phyloP scores from a whole-genome alignment of 2,797 vertebrate genomes.

The Melanotaenia trifasciata region DNA sequence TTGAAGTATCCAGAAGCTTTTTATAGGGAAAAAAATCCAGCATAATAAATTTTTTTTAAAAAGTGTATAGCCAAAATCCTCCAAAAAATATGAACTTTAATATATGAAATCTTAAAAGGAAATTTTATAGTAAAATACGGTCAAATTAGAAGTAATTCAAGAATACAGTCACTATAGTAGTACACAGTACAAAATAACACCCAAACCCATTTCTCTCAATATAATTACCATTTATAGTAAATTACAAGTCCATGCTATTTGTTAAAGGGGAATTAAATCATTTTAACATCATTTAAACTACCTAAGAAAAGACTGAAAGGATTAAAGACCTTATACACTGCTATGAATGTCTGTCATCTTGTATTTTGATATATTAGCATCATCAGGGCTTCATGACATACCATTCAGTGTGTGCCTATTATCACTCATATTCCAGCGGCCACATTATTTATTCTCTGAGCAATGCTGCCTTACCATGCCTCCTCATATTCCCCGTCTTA shows the following conservation, averaged over 20 bases:
- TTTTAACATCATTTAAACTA: not conserved
- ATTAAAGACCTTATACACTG: not conserved
- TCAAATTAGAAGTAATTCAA: not conserved
- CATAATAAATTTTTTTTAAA: no score
- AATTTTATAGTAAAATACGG: no score
- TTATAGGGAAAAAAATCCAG: no score
- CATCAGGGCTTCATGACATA: not conserved
- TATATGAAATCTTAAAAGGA: no score
- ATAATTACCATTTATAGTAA: not conserved
- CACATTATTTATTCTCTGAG: constrained; percentile 74
- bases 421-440: constrained; percentile 50
- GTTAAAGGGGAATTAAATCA: not conserved
- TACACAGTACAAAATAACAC: not conserved
- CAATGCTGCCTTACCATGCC: constrained; percentile 59
- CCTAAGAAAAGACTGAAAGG: not conserved
- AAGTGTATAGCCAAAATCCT: no score
- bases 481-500: constrained; percentile 41
- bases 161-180: not conserved
- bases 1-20: no score
- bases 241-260: not conserved
- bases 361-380: constrained; percentile 7
- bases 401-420: not conserved
- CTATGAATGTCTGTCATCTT: constrained; percentile 2
- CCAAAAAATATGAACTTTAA: no score
- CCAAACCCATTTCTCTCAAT: not conserved